Percentiles rank a stretch among this genome's conserved stretches.
Conservation (phyloP, 1,140 invertebrate species). For the Samia ricini region DNA sequence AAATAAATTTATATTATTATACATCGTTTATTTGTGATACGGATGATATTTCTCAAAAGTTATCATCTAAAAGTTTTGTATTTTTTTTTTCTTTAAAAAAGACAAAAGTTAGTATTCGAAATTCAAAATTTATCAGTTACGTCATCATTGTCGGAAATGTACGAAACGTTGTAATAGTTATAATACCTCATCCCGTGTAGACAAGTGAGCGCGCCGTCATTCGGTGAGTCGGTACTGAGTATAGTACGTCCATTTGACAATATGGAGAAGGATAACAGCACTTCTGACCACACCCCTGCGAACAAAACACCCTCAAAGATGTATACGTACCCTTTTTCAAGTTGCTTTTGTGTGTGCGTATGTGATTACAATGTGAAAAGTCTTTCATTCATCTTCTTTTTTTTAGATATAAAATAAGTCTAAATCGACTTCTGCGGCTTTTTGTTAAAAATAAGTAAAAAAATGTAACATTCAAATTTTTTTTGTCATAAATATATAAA, state of each 20-base stretch:
- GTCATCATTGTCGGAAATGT: too few relatives aligned
- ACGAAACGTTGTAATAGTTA: too few relatives aligned
- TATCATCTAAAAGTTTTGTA: too few relatives aligned
- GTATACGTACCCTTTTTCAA: neutral
- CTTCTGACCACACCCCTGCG: slow-evolving; percentile 77
- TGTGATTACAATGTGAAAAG: neutral
- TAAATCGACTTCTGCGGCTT: neutral
- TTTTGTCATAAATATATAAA: too few relatives aligned
- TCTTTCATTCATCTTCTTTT: neutral
- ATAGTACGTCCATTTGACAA: slow-evolving; percentile 73
- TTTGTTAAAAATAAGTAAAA: too few relatives aligned
- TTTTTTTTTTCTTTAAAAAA: too few relatives aligned
- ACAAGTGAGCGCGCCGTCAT: slow-evolving; percentile 83
- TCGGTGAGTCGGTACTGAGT: slow-evolving; percentile 61
- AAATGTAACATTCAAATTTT: too few relatives aligned
- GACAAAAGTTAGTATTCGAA: too few relatives aligned
- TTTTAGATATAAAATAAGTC: neutral
- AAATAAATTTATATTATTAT: too few relatives aligned
- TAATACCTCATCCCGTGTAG: slow-evolving; percentile 87
- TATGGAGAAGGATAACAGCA: slow-evolving; percentile 81
- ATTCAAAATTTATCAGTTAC: too few relatives aligned
- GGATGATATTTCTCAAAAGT: too few relatives aligned
- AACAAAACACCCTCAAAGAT: slow-evolving; percentile 15
- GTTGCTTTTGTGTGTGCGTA: neutral
- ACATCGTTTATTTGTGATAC: too few relatives aligned